These are phyloP conservation scores for Ricordea florida DNA, from an alignment of 92 coral and sea anemone species.

Conservation along the genomic window DNA sequence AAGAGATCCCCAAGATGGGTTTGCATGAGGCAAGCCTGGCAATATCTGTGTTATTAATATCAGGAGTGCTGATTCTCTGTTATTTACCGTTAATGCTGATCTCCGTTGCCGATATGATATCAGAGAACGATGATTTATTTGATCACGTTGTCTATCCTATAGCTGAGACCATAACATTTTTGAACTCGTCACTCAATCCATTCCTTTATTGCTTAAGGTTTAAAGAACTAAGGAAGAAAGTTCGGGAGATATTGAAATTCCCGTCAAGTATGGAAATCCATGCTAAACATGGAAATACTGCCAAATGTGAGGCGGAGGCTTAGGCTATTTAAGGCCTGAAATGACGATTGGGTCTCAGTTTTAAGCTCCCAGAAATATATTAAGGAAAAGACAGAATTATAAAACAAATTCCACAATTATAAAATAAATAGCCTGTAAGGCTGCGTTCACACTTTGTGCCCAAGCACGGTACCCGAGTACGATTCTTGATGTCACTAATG, in stretches of 20 bases:
- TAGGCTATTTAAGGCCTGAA: too few species aligned
- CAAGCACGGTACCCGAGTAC: too few species aligned
- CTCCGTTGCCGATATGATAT: conserved; percentile 30
- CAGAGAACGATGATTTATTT: conserved; percentile 18
- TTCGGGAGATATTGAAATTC: background rate
- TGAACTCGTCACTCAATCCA: conserved; percentile 40
- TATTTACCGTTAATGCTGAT: conserved; percentile 34
- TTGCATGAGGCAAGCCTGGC: conserved; percentile 10
- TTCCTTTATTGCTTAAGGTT: conserved; percentile 46
- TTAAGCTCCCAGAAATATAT: too few species aligned
- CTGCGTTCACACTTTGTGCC: too few species aligned
- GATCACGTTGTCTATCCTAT: conserved; percentile 41
- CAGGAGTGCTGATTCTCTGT: conserved; percentile 24
- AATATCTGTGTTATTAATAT: conserved; percentile 16
- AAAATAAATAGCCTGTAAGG: too few species aligned
- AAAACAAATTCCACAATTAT: too few species aligned
- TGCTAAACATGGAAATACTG: too few species aligned
- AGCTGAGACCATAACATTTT: conserved; percentile 34
- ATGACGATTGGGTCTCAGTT: too few species aligned
- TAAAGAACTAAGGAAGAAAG: conserved; percentile 14
- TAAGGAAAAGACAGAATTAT: too few species aligned
- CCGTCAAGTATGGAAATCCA: too few species aligned
- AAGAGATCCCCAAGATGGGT: background rate
- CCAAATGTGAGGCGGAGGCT: too few species aligned
- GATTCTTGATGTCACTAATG: too few species aligned